Conservation (phyloP, 2,888 invertebrate species). For the Tridacna gigas region DNA sequence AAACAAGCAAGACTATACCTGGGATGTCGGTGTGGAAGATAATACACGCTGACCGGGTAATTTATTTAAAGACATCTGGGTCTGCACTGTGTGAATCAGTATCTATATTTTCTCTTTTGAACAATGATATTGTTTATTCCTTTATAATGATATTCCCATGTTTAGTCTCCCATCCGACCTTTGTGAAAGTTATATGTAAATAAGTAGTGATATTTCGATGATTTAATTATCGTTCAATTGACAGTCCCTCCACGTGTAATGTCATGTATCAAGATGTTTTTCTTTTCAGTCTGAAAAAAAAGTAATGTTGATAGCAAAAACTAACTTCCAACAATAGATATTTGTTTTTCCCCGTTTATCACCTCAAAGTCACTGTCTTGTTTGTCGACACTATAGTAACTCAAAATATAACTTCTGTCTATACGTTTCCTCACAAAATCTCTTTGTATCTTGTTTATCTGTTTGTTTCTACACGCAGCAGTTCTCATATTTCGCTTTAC, state of each 20-base stretch:
- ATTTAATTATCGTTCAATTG: too few relatives aligned
- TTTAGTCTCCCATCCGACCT: not conserved
- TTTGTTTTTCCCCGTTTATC: too few relatives aligned
- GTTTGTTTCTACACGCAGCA: constrained; percentile 20
- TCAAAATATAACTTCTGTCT: constrained; percentile 47
- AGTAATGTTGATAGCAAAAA: too few relatives aligned
- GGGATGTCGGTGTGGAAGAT: not conserved
- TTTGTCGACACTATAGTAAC: constrained; percentile 42
- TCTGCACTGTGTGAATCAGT: constrained; percentile 7
- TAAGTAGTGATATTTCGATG: not conserved
- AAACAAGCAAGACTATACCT: not conserved
- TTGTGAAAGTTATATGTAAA: not conserved
- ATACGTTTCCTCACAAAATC: constrained; percentile 54
- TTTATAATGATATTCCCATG: not conserved
- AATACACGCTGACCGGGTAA: constrained; percentile 17
- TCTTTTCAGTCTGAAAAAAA: too few relatives aligned
- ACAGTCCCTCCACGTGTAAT: too few relatives aligned
- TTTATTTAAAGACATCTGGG: constrained; percentile 16
- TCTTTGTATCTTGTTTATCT: constrained; percentile 43
- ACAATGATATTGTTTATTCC: not conserved
- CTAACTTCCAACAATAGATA: too few relatives aligned
- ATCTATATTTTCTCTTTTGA: not conserved
- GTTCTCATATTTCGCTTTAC: too few relatives aligned
- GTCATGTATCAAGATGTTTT: too few relatives aligned
- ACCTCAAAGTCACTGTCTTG: constrained; percentile 1